phyloP scores from a whole-genome alignment of 2,888 invertebrate species.

The Cotesia congregata region DNA sequence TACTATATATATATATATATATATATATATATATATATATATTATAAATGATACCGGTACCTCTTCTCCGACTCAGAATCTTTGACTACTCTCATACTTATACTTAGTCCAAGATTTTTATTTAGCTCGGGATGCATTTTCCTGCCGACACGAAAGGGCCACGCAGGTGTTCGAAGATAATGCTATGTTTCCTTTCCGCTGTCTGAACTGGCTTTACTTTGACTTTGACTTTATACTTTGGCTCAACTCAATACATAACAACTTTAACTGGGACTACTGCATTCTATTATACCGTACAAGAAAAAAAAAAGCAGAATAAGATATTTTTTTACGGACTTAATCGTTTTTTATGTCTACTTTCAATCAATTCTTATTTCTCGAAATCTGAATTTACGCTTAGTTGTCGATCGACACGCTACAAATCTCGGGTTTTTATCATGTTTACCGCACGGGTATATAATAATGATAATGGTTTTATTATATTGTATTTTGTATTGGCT shows the following conservation, averaged over 20 bases:
- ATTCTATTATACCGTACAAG: no score
- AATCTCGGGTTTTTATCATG: background rate
- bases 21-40: no score
- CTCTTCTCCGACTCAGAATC: background rate
- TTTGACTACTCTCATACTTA: background rate
- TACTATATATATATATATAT: background rate
- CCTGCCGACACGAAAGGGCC: constrained; percentile 20
- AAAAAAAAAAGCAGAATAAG: no score
- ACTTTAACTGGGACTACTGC: no score
- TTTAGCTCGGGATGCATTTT: constrained; percentile 11
- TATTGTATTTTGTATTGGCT: background rate
- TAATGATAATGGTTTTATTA: background rate
- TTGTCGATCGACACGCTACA: constrained; percentile 2
- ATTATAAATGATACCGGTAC: no score
- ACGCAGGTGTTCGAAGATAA: constrained; percentile 40
- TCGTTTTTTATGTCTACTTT: constrained; percentile 1
- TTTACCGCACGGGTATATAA: background rate
- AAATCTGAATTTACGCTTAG: constrained; percentile 26
- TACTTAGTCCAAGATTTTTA: no score
- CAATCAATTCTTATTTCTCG: constrained; percentile 3
- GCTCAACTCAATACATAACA: no score
- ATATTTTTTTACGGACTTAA: background rate
- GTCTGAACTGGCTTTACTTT: background rate
- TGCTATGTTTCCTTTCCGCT: constrained; percentile 26
- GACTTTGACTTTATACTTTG: background rate